Evolutionary conservation across 2,888 invertebrate species (phyloP).

Genomic region (Amiota communis): DNA sequence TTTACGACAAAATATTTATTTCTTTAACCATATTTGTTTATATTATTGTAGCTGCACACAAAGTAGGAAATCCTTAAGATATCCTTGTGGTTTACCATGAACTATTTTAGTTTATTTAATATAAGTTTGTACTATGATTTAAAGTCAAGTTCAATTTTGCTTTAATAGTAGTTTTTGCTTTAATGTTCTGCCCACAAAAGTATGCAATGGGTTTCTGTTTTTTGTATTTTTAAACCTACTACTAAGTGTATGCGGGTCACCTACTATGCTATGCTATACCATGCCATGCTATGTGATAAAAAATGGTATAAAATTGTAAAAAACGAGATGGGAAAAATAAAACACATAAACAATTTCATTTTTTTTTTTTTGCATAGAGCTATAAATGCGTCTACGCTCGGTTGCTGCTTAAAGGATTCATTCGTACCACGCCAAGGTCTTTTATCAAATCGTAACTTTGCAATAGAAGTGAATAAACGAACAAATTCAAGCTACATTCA

Average conservation of each 20-base stretch:
- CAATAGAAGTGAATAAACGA: not conserved
- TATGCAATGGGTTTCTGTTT: not conserved
- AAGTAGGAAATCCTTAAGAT: not conserved
- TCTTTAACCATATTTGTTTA: not conserved
- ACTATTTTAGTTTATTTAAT: not conserved
- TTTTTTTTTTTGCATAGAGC: slow-evolving; percentile 11
- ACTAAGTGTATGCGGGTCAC: slow-evolving; percentile 11
- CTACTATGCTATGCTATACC: not conserved
- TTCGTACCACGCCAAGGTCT: slow-evolving; percentile 55
- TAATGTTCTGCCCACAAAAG: slow-evolving; percentile 5
- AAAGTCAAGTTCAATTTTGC: not conserved
- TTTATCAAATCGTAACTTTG: slow-evolving; percentile 59
- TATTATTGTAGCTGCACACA: not conserved
- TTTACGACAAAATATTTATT: not conserved
- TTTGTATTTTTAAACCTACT: not conserved
- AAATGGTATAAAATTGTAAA: slow-evolving; percentile 10
- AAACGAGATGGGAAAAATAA: not conserved
- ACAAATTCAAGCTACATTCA: too few species aligned
- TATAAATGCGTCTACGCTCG: slow-evolving; percentile 45
- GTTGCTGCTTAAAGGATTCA: slow-evolving; percentile 58
- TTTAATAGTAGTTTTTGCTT: slow-evolving; percentile 1
- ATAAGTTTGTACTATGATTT: not conserved
- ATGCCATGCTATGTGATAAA: slow-evolving; percentile 1
- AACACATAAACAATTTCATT: not conserved
- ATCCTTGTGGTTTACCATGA: too few species aligned